Evolutionary conservation across 1,140 invertebrate genomes (phyloP).

Genomic region (Amphibalanus amphitrite): DNA sequence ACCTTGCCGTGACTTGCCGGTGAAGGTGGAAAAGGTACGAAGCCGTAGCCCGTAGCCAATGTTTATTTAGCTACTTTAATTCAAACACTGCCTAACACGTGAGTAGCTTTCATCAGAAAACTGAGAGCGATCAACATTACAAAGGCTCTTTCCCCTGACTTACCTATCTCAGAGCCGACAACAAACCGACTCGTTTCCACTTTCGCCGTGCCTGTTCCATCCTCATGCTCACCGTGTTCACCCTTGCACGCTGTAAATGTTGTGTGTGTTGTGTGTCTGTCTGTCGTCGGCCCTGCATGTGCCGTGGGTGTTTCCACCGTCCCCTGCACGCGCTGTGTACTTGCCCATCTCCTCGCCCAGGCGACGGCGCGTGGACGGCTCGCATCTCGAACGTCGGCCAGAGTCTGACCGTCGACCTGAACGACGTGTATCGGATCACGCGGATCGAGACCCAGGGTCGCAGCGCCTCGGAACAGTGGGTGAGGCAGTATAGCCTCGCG

Average conservation of each 20-base stretch:
- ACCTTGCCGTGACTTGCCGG: background rate
- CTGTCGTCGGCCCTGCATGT: background rate
- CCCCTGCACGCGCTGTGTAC: background rate
- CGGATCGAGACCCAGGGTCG: constrained; percentile 74
- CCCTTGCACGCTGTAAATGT: constrained; percentile 4
- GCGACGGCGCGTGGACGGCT: constrained; percentile 83
- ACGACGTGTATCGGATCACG: constrained; percentile 69
- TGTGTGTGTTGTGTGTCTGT: constrained; percentile 8
- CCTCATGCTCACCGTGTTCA: constrained; percentile 4
- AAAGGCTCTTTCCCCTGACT: no score
- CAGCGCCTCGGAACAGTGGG: constrained; percentile 68
- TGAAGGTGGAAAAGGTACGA: no score
- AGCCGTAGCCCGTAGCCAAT: no score
- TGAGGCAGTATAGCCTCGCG: constrained; percentile 78
- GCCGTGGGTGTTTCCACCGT: background rate
- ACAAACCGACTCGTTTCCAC: no score
- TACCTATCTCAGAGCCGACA: no score
- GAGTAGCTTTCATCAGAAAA: no score
- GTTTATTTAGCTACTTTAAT: no score
- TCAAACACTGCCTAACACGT: no score
- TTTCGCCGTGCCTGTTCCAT: constrained; percentile 3
- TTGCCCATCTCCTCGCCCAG: constrained; percentile 30
- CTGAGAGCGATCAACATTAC: no score
- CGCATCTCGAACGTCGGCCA: constrained; percentile 78
- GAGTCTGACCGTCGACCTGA: constrained; percentile 73